Conservation (phyloP, 2,888 invertebrate genomes). For the Steinernema carpocapsae region DNA sequence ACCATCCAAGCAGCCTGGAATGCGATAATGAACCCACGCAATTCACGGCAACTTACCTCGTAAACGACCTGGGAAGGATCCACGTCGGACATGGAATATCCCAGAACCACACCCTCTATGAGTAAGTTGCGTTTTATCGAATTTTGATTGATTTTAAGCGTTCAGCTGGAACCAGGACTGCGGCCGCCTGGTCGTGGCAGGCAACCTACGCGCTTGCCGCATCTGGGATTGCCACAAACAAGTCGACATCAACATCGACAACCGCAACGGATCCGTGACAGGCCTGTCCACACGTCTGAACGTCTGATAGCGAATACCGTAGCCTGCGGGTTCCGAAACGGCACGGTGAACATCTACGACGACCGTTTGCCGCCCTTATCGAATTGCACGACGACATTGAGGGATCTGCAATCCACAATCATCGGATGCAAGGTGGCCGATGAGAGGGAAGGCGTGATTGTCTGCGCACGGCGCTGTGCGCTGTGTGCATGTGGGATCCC, state of each 20-base stretch:
- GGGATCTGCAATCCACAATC: slow-evolving; percentile 45
- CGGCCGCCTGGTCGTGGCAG: slow-evolving; percentile 58
- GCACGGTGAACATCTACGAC: slow-evolving; percentile 86
- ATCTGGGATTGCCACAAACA: slow-evolving; percentile 64
- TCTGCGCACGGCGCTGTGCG: too few species aligned
- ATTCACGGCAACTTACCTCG: slow-evolving; percentile 55
- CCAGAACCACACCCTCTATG: slow-evolving; percentile 42
- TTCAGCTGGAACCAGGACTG: slow-evolving; percentile 63
- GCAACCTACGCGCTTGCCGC: slow-evolving; percentile 56
- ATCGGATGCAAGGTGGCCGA: slow-evolving; percentile 43
- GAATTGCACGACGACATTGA: slow-evolving; percentile 48
- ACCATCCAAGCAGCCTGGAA: slow-evolving; percentile 52
- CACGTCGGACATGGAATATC: slow-evolving; percentile 18
- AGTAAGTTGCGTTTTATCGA: slow-evolving; percentile 35
- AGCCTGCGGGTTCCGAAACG: slow-evolving; percentile 83
- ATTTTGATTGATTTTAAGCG: neutral
- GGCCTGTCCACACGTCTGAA: slow-evolving; percentile 43
- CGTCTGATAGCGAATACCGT: slow-evolving; percentile 44
- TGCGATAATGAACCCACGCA: slow-evolving; percentile 44
- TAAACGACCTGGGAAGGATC: slow-evolving; percentile 51
- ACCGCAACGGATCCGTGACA: slow-evolving; percentile 42
- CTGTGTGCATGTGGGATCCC: slow-evolving; percentile 75
- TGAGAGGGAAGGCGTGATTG: slow-evolving; percentile 42
- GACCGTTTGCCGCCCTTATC: slow-evolving; percentile 74
- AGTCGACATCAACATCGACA: slow-evolving; percentile 51